Evolutionary conservation across 2,888 invertebrate species (phyloP), one percentile per base, ranked within the genome.

Genomic region (Ctena decussata): DNA sequence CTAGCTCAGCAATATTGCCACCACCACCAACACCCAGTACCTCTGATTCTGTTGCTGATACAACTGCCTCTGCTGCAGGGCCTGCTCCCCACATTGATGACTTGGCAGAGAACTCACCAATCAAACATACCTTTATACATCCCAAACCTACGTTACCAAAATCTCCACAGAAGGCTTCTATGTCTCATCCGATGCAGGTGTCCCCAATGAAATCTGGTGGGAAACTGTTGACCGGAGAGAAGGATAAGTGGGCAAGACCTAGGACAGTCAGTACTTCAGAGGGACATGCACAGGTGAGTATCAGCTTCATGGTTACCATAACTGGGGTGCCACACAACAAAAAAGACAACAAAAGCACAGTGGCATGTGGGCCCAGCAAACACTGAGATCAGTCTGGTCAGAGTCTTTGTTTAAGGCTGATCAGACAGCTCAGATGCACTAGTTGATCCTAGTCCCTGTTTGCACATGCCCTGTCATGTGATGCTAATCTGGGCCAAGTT

Each of bases 261-360:
- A 71, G 80, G 30, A 76, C 86, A 39, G 41, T 80, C 0, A 84
- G 84, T 60, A 78, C 79, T 41, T 76, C 86, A 60, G 89, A 89
- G 86, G 84, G 82, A 81, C 21, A n/a, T 53, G 21, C 53, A 5
- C 53, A 53, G 53, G 41, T 41, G 15, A 41, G 41, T 41, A 15
- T n/a, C n/a, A n/a, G n/a, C n/a, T n/a, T n/a, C n/a, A n/a, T n/a
- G n/a, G n/a, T n/a, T n/a, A n/a, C n/a, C n/a, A n/a, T n/a, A n/a
- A n/a, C n/a, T n/a, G n/a, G n/a, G n/a, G n/a, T n/a, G n/a, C n/a
- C n/a, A n/a, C n/a, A n/a, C n/a, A n/a, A n/a, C n/a, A n/a, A n/a
- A n/a, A n/a, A n/a, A n/a, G n/a, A n/a, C n/a, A n/a, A n/a, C n/a
- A n/a, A n/a, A n/a, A n/a, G n/a, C n/a, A n/a, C n/a, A n/a, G n/a